phyloP scores from a whole-genome alignment of 2,797 vertebrate genomes.

The Neostethus bicornis region DNA sequence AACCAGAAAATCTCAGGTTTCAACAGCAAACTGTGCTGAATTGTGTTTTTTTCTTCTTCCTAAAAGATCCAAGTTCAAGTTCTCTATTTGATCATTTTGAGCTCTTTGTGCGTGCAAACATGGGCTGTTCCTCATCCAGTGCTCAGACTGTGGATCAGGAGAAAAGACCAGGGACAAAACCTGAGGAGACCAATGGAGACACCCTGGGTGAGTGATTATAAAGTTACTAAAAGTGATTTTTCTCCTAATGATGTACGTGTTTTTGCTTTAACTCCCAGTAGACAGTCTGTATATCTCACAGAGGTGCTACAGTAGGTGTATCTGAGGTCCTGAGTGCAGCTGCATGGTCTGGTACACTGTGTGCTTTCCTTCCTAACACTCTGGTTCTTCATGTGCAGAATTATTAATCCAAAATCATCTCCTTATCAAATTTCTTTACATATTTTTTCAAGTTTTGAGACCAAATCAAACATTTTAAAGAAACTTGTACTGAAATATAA shows the following conservation, averaged over 20 bases:
- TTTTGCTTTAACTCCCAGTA: background rate
- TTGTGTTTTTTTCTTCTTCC: slow-evolving; percentile 18
- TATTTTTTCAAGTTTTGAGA: slow-evolving; percentile 1
- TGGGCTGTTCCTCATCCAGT: slow-evolving; percentile 84
- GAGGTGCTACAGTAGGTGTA: background rate
- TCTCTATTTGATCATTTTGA: background rate
- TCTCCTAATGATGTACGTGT: background rate
- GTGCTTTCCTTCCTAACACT: slow-evolving; percentile 59
- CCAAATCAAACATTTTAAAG: too few species aligned
- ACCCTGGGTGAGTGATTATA: slow-evolving; percentile 67
- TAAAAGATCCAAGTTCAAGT: slow-evolving; percentile 13
- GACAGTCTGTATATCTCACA: background rate
- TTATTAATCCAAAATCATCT: slow-evolving; percentile 12
- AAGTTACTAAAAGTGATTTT: background rate
- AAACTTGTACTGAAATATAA: too few species aligned
- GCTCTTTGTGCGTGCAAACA: slow-evolving; percentile 40
- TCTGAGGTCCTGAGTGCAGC: slow-evolving; percentile 16
- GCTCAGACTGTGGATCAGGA: slow-evolving; percentile 79
- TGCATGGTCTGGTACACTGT: slow-evolving; percentile 50
- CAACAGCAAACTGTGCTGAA: slow-evolving; percentile 27
- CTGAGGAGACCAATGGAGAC: slow-evolving; percentile 75
- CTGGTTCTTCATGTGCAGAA: slow-evolving; percentile 11
- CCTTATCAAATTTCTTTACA: slow-evolving; percentile 14
- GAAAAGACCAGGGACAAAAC: slow-evolving; percentile 79
- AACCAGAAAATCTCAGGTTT: slow-evolving; percentile 23